These are phyloP conservation scores for Fringilla coelebs DNA, from an alignment of 2,797 vertebrate species.

Conservation along the genomic window DNA sequence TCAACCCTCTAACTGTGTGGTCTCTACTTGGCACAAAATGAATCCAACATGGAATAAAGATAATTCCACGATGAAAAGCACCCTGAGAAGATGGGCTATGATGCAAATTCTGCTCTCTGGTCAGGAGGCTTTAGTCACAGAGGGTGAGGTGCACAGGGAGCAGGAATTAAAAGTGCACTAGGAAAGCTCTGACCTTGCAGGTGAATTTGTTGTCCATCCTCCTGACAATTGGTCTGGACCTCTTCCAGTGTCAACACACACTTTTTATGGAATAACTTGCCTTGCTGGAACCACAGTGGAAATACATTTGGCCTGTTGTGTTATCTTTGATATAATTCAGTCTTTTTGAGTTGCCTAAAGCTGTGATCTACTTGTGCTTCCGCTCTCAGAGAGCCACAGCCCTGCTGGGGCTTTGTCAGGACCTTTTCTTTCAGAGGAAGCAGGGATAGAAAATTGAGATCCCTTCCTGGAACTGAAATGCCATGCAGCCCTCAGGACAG, in stretches of 20 bases:
- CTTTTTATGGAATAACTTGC: neutral
- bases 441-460: neutral
- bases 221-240: neutral
- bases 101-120: neutral
- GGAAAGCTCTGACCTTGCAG: neutral
- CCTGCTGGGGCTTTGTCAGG: neutral
- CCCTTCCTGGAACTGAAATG: neutral
- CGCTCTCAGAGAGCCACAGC: neutral
- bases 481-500: neutral
- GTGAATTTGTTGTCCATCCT: neutral
- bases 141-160: fast-evolving
- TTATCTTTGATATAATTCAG: neutral
- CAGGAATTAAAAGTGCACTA: neutral
- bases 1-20: neutral
- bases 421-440: neutral
- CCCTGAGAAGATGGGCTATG: neutral
- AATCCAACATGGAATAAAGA: neutral
- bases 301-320: fast-evolving
- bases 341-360: neutral
- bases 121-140: neutral
- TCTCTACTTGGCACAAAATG: neutral
- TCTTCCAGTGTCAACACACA: neutral
- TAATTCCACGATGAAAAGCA: neutral
- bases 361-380: neutral
- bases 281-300: neutral